Evolutionary conservation across 2,888 invertebrate species (phyloP).

Genomic region (Clanis bilineata): DNA sequence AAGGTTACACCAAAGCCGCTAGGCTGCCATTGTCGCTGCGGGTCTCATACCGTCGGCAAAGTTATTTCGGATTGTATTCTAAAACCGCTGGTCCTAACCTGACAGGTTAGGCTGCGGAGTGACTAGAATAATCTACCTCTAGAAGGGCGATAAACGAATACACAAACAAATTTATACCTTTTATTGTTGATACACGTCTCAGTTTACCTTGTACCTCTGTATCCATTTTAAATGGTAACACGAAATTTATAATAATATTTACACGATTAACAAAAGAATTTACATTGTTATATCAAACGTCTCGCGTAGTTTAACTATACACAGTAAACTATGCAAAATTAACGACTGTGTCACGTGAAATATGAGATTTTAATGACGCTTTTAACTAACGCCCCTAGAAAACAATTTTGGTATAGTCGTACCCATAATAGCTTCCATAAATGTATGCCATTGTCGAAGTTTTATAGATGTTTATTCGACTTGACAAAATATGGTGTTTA

Average conservation of each 20-base stretch:
- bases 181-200: background rate
- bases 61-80: too few species aligned
- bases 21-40: too few species aligned
- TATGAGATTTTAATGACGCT: conserved; percentile 1
- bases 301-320: conserved; percentile 11
- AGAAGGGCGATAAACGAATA: background rate
- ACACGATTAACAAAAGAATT: conserved; percentile 23
- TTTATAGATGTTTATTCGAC: background rate
- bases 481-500: background rate
- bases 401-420: background rate
- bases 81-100: too few species aligned
- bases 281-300: background rate
- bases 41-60: too few species aligned
- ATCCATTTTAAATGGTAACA: conserved; percentile 27
- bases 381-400: background rate
- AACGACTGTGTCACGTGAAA: conserved; percentile 7
- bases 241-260: conserved; percentile 21
- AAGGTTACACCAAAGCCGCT: too few species aligned
- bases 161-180: background rate
- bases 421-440: background rate
- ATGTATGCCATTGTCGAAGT: too few species aligned
- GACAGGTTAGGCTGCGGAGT: too few species aligned
- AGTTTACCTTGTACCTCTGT: background rate
- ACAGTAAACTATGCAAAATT: conserved; percentile 17
- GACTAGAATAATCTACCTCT: too few species aligned